Evolutionary conservation across 53 echinoderm and acorn worm genomes (phyloP), one percentile per base, ranked within the genome.

Genomic region (Temnopleurus reevesii): DNA sequence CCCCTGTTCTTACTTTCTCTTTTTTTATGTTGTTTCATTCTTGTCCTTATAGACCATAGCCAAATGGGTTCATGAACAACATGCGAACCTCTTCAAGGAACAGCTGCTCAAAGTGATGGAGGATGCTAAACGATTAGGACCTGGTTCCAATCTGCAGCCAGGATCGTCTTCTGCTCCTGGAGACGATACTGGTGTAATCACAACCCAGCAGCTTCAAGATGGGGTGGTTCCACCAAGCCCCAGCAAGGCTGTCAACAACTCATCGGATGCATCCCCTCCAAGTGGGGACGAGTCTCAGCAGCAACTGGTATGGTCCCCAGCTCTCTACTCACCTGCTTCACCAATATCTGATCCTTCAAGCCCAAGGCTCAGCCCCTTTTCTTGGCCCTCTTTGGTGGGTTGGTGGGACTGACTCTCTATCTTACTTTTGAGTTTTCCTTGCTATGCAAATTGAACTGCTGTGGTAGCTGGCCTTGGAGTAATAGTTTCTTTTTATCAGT

Each of bases 71-170:
- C 86, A 89, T 4, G 77, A 90, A 36, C 91, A 93, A 43, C 93
- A 92, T 71, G 45, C 91, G 9, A 57, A 76, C 30, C 54, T 92
- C 54, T 95, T 96, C 76, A 89, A 91, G 30, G 95, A 95, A 51
- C 97, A 96, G 81, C 93, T 96, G 19, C 82, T 90, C 33, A 93
- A 90, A 77, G 95, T 92, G 24, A 95, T 91, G 59, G 92, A 92
- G 31, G 92, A 92, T 56, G 92, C 95, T 31, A 95, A 90, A 87
- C 88, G 82, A 12, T 91, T 84, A 30, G 93, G 91, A 18, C 96
- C 94, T 0, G 81, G 91, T 26, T 31, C 71, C 66, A 6, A 38
- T 49, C 93, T 92, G 0, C 76, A 91, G 71, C 87, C 61, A 4
- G 44, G 46, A 23, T 27, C 51, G 5, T 31, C 34, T 0, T 41